A percentile compares a stretch with the other conserved stretches of the same genome.
Evolutionary conservation across 2,888 invertebrate species (phyloP).

Genomic region (Zhuqinia jingwanae): DNA sequence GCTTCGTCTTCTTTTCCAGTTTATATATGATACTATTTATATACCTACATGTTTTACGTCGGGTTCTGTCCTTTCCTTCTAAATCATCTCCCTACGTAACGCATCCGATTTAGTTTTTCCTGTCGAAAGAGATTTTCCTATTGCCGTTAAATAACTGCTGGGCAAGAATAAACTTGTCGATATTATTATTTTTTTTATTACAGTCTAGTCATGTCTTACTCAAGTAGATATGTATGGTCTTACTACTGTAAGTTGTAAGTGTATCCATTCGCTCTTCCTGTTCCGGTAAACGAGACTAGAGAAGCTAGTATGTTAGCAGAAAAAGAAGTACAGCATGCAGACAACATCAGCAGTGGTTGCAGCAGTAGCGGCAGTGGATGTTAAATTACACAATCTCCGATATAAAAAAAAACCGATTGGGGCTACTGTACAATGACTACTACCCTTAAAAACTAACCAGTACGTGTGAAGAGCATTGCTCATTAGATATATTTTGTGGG

Average conservation of each 20-base stretch:
- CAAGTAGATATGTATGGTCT: background rate
- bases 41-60: too few species aligned
- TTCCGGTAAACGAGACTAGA: conserved; percentile 19
- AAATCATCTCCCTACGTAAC: too few species aligned
- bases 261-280: conserved; percentile 20
- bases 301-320: background rate
- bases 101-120: conserved; percentile 6
- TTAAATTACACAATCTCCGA: background rate
- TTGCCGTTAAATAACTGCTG: conserved; percentile 1
- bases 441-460: background rate
- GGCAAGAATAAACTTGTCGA: background rate
- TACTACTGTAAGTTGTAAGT: background rate
- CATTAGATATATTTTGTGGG: too few species aligned
- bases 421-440: background rate
- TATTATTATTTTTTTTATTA: conserved; percentile 19
- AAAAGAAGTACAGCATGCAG: background rate
- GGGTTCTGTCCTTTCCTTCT: background rate
- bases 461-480: too few species aligned
- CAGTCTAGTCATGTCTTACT: conserved; percentile 4
- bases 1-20: background rate
- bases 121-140: background rate
- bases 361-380: background rate
- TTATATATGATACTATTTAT: too few species aligned
- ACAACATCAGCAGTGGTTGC: background rate
- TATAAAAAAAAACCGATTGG: background rate